phyloP scores from a whole-genome alignment of 2,888 invertebrate species.

The Coelopa pilipes region DNA sequence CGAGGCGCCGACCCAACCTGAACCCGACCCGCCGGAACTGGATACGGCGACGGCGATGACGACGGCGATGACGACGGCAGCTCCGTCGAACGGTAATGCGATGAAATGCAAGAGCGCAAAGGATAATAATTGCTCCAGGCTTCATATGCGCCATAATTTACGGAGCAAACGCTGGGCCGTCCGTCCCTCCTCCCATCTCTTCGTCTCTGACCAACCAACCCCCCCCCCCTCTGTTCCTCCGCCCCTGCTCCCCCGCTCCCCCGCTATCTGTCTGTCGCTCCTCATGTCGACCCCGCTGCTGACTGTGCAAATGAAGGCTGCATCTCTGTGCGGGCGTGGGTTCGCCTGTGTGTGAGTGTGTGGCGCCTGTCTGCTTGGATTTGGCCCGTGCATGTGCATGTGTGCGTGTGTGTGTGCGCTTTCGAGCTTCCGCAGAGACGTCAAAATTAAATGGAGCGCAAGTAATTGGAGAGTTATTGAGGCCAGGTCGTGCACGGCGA shows the following conservation, averaged over 20 bases:
- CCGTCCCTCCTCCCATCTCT: no score
- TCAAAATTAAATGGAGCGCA: slow-evolving; percentile 32
- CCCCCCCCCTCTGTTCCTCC: no score
- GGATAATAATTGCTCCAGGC: slow-evolving; percentile 13
- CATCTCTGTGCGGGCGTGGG: neutral
- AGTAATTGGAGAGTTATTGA: slow-evolving; percentile 26
- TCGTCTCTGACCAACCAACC: no score
- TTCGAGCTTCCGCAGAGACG: slow-evolving; percentile 13
- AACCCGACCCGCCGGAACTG: neutral
- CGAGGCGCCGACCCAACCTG: neutral
- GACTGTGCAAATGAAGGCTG: no score
- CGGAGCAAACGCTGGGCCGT: neutral
- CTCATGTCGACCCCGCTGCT: no score
- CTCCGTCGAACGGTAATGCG: neutral
- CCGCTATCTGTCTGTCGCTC: no score
- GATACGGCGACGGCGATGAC: neutral
- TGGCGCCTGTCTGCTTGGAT: neutral
- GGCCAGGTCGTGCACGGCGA: neutral
- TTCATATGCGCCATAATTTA: neutral
- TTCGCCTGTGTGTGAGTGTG: slow-evolving; percentile 9
- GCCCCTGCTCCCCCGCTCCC: no score
- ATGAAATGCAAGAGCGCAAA: slow-evolving; percentile 18
- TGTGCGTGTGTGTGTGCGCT: slow-evolving; percentile 17
- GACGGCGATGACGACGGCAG: neutral
- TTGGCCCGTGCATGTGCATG: neutral